phyloP scores from a whole-genome alignment of 2,113 vertebrate species.

The Antechinus stuartii region DNA sequence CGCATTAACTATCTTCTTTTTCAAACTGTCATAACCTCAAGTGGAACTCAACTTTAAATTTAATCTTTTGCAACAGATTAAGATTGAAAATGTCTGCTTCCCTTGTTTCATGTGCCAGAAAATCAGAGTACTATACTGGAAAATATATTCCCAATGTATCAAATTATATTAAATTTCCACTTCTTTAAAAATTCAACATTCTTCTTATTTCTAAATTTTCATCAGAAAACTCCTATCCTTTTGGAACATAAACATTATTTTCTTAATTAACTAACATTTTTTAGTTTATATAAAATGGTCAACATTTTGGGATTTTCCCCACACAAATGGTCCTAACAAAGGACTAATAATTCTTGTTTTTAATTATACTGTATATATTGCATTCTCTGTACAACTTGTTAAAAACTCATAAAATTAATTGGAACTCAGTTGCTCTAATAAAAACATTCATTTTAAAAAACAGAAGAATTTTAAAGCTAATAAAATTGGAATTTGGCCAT shows the following conservation, averaged over 20 bases:
- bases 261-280: slow-evolving; percentile 19
- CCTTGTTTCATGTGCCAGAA: slow-evolving; percentile 75
- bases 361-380: slow-evolving; percentile 17
- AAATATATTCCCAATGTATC: slow-evolving; percentile 53
- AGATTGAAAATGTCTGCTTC: slow-evolving; percentile 59
- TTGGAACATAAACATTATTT: slow-evolving; percentile 28
- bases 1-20: slow-evolving; percentile 76
- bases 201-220: slow-evolving; percentile 42
- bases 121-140: slow-evolving; percentile 75
- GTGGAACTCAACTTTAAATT: slow-evolving; percentile 80
- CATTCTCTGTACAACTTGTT: slow-evolving; percentile 5
- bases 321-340: not conserved
- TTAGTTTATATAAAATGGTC: slow-evolving; percentile 25
- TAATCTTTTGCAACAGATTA: slow-evolving; percentile 74
- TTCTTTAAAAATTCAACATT: slow-evolving; percentile 48
- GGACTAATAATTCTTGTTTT: not conserved
- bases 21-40: slow-evolving; percentile 69
- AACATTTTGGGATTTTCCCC: slow-evolving; percentile 32
- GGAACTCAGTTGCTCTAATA: slow-evolving; percentile 8
- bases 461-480: slow-evolving; percentile 52
- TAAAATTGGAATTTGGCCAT: not conserved
- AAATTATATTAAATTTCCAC: slow-evolving; percentile 14
- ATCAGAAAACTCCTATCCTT: not conserved
- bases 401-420: slow-evolving; percentile 33
- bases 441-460: slow-evolving; percentile 37